phyloP scores from a whole-genome alignment of 2,888 invertebrate species.

The Leptinotarsa peninsularis region DNA sequence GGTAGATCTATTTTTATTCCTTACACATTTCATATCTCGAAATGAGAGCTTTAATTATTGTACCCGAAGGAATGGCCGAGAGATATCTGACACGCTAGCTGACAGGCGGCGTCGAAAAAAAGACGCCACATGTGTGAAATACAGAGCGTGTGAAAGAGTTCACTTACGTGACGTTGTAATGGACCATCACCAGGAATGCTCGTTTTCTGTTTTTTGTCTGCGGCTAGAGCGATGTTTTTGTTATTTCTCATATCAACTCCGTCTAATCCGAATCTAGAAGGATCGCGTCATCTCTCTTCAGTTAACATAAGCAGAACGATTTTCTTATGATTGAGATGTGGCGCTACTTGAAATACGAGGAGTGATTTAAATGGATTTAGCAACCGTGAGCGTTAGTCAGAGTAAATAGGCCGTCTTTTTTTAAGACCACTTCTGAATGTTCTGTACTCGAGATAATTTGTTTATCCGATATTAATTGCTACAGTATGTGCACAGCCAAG shows the following conservation, averaged over 20 bases:
- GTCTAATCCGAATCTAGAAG: conserved; percentile 1
- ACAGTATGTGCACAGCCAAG: conserved; percentile 32
- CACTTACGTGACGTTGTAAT: conserved; percentile 51
- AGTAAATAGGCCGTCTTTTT: conserved; percentile 40
- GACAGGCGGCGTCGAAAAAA: conserved; percentile 52
- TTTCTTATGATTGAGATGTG: conserved; percentile 25
- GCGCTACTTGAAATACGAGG: conserved; percentile 34
- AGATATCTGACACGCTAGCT: conserved; percentile 53
- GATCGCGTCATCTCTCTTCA: conserved; percentile 22
- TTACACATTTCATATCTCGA: conserved; percentile 44
- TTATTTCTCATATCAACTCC: conserved; percentile 10
- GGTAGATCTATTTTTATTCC: conserved; percentile 46
- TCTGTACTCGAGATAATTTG: conserved; percentile 41
- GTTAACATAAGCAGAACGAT: conserved; percentile 18
- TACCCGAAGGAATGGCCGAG: conserved; percentile 50
- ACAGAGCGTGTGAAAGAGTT: conserved; percentile 58
- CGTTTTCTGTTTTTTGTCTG: conserved; percentile 45
- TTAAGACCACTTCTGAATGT: conserved; percentile 38
- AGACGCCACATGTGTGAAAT: conserved; percentile 56
- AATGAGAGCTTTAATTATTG: conserved; percentile 52
- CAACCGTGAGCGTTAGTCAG: conserved; percentile 43
- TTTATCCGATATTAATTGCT: conserved; percentile 50
- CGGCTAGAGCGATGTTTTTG: conserved; percentile 27
- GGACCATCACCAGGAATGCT: conserved; percentile 49
- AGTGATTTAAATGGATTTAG: conserved; percentile 46